Evolutionary conservation across 2,888 invertebrate species (phyloP).

Genomic region (Aradus depressus): DNA sequence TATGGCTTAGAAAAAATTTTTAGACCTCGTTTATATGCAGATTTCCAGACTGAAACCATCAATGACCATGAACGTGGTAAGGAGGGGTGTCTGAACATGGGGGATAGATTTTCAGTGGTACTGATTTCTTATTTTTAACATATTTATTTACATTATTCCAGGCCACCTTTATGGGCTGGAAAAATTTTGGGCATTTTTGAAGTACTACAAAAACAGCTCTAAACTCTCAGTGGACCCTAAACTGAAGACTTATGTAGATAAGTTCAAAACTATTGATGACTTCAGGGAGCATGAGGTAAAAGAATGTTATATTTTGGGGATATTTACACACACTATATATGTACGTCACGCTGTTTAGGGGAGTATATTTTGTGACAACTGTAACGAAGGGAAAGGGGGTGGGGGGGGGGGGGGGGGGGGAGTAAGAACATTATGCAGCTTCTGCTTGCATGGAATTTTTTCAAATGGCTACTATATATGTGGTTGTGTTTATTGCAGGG

Average conservation of each 20-base stretch:
- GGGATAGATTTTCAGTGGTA: not conserved
- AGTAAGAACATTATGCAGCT: no score
- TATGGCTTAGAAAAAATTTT: constrained; percentile 96
- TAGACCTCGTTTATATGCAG: constrained; percentile 85
- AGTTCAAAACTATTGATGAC: constrained; percentile 81
- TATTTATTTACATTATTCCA: constrained; percentile 35
- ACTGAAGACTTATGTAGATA: constrained; percentile 57
- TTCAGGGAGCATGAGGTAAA: constrained; percentile 67
- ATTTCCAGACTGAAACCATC: constrained; percentile 89
- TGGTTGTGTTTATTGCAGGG: no score
- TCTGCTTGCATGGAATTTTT: no score
- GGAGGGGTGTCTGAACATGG: not conserved
- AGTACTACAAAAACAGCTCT: constrained; percentile 79
- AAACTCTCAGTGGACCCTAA: constrained; percentile 63
- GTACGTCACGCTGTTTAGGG: not conserved
- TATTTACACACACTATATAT: no score
- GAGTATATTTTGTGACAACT: not conserved
- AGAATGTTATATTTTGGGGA: not conserved
- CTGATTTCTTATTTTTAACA: not conserved
- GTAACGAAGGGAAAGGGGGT: no score
- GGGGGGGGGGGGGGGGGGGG: no score
- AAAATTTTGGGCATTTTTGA: constrained; percentile 98
- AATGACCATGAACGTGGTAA: constrained; percentile 78
- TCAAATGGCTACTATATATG: not conserved
- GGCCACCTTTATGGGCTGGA: constrained; percentile 96